Conservation (phyloP, 2,888 invertebrate species). For the Celastrina argiolus region DNA sequence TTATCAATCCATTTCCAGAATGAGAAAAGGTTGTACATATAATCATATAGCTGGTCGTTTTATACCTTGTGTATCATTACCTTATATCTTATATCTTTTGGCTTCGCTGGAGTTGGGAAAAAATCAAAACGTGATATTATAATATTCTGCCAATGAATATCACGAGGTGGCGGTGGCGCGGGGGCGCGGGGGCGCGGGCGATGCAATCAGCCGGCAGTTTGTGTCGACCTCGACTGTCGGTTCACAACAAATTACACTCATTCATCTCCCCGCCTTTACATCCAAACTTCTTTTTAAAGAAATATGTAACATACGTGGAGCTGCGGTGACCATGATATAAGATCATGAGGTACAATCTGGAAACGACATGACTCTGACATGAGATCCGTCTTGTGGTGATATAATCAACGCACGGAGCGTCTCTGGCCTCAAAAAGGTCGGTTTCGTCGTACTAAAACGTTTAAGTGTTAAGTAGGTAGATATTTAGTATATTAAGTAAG, state of each 20-base stretch:
- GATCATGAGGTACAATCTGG: background rate
- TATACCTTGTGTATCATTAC: no score
- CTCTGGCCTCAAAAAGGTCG: no score
- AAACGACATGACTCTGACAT: background rate
- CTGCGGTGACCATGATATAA: slow-evolving; percentile 19
- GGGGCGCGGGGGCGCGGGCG: slow-evolving; percentile 5
- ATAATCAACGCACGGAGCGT: no score
- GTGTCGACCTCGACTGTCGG: slow-evolving; percentile 26
- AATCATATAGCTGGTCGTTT: no score
- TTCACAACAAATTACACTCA: slow-evolving; percentile 37
- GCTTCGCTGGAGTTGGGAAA: background rate
- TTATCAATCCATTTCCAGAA: no score
- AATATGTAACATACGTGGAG: slow-evolving; percentile 33
- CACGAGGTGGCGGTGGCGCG: background rate
- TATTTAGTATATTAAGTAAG: no score
- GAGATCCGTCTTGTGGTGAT: no score
- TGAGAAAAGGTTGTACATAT: no score
- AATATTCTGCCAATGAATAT: background rate
- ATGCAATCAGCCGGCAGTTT: slow-evolving; percentile 37
- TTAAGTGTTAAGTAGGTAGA: no score
- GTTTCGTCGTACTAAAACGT: no score
- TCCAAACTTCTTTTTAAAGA: slow-evolving; percentile 29
- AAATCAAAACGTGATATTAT: background rate
- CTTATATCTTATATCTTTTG: no score
- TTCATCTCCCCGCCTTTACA: slow-evolving; percentile 35